These are phyloP conservation scores for Chrysogorgia sp. DNA, from an alignment of 92 coral and sea anemone genomes.

Conservation along the genomic window DNA sequence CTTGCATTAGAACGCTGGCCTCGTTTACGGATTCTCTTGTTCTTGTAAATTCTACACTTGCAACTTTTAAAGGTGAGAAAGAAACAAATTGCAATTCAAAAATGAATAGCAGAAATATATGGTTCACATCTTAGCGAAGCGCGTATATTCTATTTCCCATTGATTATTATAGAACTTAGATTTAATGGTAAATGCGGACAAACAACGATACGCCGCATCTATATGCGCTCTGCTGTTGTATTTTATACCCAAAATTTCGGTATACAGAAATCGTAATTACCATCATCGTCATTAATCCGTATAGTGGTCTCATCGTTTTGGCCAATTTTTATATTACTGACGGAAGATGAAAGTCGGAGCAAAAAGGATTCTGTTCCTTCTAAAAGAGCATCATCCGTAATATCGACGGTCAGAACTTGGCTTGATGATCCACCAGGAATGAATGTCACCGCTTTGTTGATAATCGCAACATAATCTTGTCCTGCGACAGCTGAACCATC, in stretches of 20 bases:
- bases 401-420: not conserved
- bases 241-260: not conserved
- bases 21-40: not conserved
- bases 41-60: conserved; percentile 19
- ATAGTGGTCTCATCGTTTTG: not conserved
- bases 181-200: too few species aligned
- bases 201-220: not conserved
- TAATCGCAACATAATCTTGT: not conserved
- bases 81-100: not conserved
- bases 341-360: conserved; percentile 18
- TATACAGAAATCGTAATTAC: not conserved
- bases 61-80: not conserved
- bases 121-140: too few species aligned
- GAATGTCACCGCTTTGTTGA: conserved; percentile 5
- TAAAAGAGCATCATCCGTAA: conserved; percentile 10
- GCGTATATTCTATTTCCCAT: not conserved
- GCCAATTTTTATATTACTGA: conserved; percentile 24
- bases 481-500: conserved; percentile 34
- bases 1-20: not conserved
- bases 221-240: not conserved
- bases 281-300: conserved; percentile 20
- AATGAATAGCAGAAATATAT: not conserved
- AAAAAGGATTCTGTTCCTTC: conserved; percentile 50
- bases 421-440: conserved; percentile 14
- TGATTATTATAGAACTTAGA: not conserved